A percentile compares a stretch with the other conserved stretches of the same genome.
These are phyloP conservation scores for Onychorhynchus coronatus DNA, from an alignment of 2,113 vertebrate genomes.

Conservation along the genomic window DNA sequence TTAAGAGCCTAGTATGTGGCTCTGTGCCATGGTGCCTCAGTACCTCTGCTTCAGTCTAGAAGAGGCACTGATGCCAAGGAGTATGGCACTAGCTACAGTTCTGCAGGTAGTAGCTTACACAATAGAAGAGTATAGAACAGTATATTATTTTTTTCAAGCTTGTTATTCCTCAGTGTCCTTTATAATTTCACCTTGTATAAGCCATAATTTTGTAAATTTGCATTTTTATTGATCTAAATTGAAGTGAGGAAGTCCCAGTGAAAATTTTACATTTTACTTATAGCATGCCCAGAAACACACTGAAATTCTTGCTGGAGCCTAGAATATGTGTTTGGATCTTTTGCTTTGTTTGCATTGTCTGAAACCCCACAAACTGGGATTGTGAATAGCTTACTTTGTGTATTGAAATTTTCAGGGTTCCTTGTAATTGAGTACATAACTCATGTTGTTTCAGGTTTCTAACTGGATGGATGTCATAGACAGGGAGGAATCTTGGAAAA, in stretches of 20 bases:
- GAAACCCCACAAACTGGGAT: background rate
- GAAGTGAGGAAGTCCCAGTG: background rate
- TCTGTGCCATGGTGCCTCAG: background rate
- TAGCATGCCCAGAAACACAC: background rate
- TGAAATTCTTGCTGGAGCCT: background rate
- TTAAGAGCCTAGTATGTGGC: background rate
- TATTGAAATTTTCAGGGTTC: background rate
- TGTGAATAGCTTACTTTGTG: background rate
- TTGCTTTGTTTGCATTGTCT: background rate
- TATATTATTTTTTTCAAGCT: background rate
- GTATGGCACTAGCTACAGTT: background rate
- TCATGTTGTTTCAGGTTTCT: background rate
- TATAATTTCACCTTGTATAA: background rate
- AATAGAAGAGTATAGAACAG: background rate
- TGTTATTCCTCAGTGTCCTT: rapidly evolving
- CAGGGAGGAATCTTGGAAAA: background rate
- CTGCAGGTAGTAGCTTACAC: background rate
- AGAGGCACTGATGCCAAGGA: background rate
- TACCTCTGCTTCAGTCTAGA: background rate
- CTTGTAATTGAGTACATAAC: background rate
- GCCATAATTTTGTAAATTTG: background rate
- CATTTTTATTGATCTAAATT: background rate
- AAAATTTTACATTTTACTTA: background rate
- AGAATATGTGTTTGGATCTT: background rate
- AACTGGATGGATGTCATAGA: background rate